These are phyloP conservation scores for Tinea trinotella DNA, from an alignment of 2,888 invertebrate genomes.

Conservation along the genomic window DNA sequence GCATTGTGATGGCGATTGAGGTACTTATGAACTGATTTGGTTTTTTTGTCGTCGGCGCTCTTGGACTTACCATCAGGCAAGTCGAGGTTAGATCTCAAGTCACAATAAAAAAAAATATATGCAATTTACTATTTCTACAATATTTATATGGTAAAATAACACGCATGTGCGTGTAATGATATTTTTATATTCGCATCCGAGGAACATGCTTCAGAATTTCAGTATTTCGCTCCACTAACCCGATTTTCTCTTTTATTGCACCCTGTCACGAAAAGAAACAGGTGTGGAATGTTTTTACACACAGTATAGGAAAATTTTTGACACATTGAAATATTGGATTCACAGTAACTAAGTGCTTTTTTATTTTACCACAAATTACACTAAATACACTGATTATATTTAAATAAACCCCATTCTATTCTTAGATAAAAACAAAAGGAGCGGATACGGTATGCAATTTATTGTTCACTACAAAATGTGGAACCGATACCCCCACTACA, in stretches of 20 bases:
- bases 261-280: conserved; percentile 60
- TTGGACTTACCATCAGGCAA: too few species aligned
- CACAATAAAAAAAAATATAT: too few species aligned
- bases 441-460: too few species aligned
- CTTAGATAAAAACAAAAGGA: too few species aligned
- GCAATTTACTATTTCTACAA: not conserved
- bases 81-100: too few species aligned
- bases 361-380: not conserved
- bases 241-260: conserved; percentile 46
- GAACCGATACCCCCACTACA: too few species aligned
- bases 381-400: too few species aligned
- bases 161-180: conserved; percentile 46
- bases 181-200: conserved; percentile 48
- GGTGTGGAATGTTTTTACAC: conserved; percentile 63
- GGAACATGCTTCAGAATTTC: conserved; percentile 28
- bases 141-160: conserved; percentile 21
- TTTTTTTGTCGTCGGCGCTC: too few species aligned
- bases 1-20: too few species aligned
- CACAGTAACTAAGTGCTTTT: conserved; percentile 1
- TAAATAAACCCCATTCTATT: too few species aligned
- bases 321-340: conserved; percentile 32
- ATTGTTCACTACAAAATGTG: too few species aligned
- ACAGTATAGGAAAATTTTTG: conserved; percentile 51
- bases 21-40: too few species aligned
- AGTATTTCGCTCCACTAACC: conserved; percentile 61